These are phyloP conservation scores for Synergus laeviventris DNA, from an alignment of 2,888 invertebrate genomes.

Conservation along the genomic window DNA sequence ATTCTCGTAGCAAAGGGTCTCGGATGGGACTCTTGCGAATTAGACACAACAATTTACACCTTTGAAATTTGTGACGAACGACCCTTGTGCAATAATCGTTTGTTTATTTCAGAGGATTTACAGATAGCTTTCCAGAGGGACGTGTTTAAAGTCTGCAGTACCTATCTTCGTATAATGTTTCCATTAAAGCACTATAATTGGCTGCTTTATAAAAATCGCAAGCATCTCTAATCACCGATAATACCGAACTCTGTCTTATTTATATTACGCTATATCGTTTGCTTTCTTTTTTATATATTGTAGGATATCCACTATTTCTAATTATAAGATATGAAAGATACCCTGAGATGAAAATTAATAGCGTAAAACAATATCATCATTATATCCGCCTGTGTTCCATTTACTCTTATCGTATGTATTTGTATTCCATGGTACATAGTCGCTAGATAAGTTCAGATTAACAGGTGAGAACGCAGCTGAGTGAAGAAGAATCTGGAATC, in stretches of 20 bases:
- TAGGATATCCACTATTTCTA: constrained; percentile 34
- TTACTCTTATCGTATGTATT: constrained; percentile 48
- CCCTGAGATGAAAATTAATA: constrained; percentile 38
- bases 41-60: constrained; percentile 48
- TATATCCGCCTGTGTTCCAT: constrained; percentile 52
- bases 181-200: constrained; percentile 49
- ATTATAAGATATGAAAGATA: constrained; percentile 31
- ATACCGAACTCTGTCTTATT: constrained; percentile 42
- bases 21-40: constrained; percentile 18
- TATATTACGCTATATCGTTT: constrained; percentile 22
- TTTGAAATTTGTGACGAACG: constrained; percentile 43
- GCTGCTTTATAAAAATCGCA: constrained; percentile 47
- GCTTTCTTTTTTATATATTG: constrained; percentile 20
- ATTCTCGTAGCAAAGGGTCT: constrained; percentile 31
- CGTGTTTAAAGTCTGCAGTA: constrained; percentile 73
- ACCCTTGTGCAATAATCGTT: constrained; percentile 63
- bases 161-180: constrained; percentile 60
- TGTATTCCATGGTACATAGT: constrained; percentile 45
- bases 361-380: constrained; percentile 41
- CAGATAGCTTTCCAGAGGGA: constrained; percentile 75
- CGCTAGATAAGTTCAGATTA: constrained; percentile 35
- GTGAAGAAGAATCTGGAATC: constrained; percentile 26
- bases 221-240: constrained; percentile 46
- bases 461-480: constrained; percentile 28
- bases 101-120: constrained; percentile 76